Evolutionary conservation across 92 coral and sea anemone species (phyloP), one percentile per base, ranked within the genome.

Genomic region (Palythoa grandis): DNA sequence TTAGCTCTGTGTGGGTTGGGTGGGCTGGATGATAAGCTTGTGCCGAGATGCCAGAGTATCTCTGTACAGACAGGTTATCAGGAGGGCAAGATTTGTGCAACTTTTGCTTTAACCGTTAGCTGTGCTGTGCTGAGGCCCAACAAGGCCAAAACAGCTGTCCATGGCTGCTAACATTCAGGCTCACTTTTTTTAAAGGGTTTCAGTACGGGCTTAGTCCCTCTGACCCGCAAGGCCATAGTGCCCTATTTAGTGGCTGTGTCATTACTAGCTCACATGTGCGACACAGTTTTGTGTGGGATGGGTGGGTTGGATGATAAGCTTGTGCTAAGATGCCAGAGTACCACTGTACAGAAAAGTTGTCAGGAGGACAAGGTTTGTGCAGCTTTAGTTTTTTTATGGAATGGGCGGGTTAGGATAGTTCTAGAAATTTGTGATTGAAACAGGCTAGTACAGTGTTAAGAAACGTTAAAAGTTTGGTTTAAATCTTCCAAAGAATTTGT

Each of bases 21-120:
- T 10, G 63, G 16, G 17, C 97, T 93, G 83, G 99, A 97, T 74
- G 99, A 97, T 72, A 95, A 93, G 77, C 89, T 91, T 22, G 95
- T 97, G 53, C 92, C 95, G n/a, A 97, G 95, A 68, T 95, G 99
- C 77, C 96, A 93, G 68, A 91, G 94, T 80, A 93, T 92, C 35
- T 91, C 90, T 86, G 86, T 91, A 47, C 86, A 85, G 52, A 90
- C 90, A 23, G 92, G 93, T 65, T 91, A 93, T 67, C 96, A 93
- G 65, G 96, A 91, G 72, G 87, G 83, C 74, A 93, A 93, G 91
- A 91, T 89, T 50, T 79, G 73, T 14, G 7, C 40, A 24, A 52
- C 71, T 23, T 57, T 72, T 66, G 37, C 80, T 22, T 14, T 6
- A 11, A 56, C 15, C 3, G 9, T 6, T 2, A 10, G 2, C 29